These are phyloP conservation scores for Lycaena phlaeas DNA, from an alignment of 2,888 invertebrate genomes.

Conservation along the genomic window DNA sequence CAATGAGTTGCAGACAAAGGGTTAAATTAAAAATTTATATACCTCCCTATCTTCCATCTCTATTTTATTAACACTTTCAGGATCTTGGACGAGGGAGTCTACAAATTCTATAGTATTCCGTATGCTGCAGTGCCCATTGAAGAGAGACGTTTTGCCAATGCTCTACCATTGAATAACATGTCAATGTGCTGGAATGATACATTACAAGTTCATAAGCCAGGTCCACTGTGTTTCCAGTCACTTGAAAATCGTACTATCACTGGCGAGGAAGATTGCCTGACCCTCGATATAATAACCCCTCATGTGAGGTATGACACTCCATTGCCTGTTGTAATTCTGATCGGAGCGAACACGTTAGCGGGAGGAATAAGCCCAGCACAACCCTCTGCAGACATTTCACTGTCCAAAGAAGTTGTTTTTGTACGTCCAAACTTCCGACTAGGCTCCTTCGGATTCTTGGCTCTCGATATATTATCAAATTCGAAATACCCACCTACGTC, in stretches of 20 bases:
- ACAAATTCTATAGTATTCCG: slow-evolving; percentile 87
- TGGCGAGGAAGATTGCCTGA: slow-evolving; percentile 88
- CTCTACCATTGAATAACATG: slow-evolving; percentile 76
- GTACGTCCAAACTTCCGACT: slow-evolving; percentile 90
- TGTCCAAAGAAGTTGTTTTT: slow-evolving; percentile 85
- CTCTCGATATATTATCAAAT: slow-evolving; percentile 79
- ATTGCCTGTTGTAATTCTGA: slow-evolving; percentile 85
- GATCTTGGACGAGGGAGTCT: slow-evolving; percentile 82
- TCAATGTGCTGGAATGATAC: slow-evolving; percentile 87
- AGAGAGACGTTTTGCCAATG: slow-evolving; percentile 79
- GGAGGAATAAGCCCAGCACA: slow-evolving; percentile 83
- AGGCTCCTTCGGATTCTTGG: slow-evolving; percentile 86
- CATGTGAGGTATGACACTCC: slow-evolving; percentile 84
- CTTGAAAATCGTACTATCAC: slow-evolving; percentile 76
- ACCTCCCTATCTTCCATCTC: no score
- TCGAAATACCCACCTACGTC: slow-evolving; percentile 81
- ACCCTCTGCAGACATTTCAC: slow-evolving; percentile 84
- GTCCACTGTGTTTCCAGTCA: slow-evolving; percentile 80
- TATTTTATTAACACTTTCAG: slow-evolving; percentile 43
- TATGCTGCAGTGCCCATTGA: slow-evolving; percentile 83
- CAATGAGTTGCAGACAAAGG: no score
- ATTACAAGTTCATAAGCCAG: slow-evolving; percentile 76
- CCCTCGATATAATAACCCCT: slow-evolving; percentile 87
- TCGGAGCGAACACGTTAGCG: slow-evolving; percentile 84
- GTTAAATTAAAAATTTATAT: no score